Percentiles rank a stretch among this genome's conserved stretches.
phyloP scores from a whole-genome alignment of 2,888 invertebrate species.

The Trisateles emortualis region DNA sequence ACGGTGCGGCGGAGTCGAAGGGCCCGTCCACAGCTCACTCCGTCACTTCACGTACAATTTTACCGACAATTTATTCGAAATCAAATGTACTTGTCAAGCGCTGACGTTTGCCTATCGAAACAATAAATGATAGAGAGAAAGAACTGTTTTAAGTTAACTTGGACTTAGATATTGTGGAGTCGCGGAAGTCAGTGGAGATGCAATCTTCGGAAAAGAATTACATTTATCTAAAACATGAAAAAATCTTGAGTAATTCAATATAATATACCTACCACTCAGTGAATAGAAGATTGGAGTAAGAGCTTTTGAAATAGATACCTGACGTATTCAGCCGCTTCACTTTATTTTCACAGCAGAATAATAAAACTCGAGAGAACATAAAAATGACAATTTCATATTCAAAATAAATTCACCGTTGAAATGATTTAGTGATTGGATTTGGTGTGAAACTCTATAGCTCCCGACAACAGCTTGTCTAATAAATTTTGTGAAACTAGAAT shows the following conservation, averaged over 20 bases:
- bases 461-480: slow-evolving; percentile 42
- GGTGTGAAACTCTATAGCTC: slow-evolving; percentile 45
- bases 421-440: slow-evolving; percentile 59
- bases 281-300: slow-evolving; percentile 44
- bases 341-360: slow-evolving; percentile 16
- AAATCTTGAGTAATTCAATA: slow-evolving; percentile 83
- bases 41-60: slow-evolving; percentile 79
- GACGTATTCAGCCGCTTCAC: slow-evolving; percentile 23
- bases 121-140: slow-evolving; percentile 83
- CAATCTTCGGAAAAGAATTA: slow-evolving; percentile 84
- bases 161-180: slow-evolving; percentile 73
- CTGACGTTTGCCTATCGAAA: slow-evolving; percentile 80
- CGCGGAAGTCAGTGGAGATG: slow-evolving; percentile 72
- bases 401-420: slow-evolving; percentile 40
- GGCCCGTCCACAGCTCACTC: slow-evolving; percentile 78
- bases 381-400: slow-evolving; percentile 37
- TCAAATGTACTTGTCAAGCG: slow-evolving; percentile 84
- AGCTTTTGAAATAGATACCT: slow-evolving; percentile 41
- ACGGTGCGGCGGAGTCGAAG: slow-evolving; percentile 68
- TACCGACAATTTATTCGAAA: slow-evolving; percentile 81
- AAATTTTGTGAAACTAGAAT: slow-evolving; percentile 40
- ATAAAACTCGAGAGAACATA: slow-evolving; percentile 11
- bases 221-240: slow-evolving; percentile 80
- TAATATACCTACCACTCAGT: slow-evolving; percentile 68
- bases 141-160: slow-evolving; percentile 75